A percentile compares a stretch with the other conserved stretches of the same genome.
Evolutionary conservation across 2,113 vertebrate genomes (phyloP).

Genomic region (Suncus etruscus): DNA sequence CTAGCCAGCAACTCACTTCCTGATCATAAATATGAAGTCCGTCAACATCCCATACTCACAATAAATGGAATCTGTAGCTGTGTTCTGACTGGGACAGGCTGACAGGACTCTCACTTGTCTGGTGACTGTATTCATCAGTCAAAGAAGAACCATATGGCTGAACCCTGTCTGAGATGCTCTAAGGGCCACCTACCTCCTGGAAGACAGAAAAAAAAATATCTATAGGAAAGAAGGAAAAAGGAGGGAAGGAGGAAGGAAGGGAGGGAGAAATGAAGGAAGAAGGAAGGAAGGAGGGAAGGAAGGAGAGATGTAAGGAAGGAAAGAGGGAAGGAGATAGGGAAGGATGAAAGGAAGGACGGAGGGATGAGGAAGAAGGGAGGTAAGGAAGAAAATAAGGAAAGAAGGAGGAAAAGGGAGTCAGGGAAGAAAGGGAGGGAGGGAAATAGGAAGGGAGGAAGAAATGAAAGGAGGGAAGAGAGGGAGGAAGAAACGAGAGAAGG

Average conservation of each 20-base stretch:
- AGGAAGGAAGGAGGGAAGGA: not conserved
- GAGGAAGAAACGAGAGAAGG: too few species aligned
- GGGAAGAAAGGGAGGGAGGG: too few species aligned
- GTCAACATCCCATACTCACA: not conserved
- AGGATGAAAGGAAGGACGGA: too few species aligned
- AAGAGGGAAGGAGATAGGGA: not conserved
- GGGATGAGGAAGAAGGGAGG: not conserved
- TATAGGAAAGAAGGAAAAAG: not conserved
- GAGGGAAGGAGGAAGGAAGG: too few species aligned
- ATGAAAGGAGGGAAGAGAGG: too few species aligned
- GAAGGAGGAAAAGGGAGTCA: not conserved
- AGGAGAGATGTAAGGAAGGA: too few species aligned
- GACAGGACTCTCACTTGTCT: constrained; percentile 32
- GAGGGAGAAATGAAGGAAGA: not conserved
- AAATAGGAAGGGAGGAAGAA: too few species aligned
- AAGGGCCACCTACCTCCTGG: not conserved
- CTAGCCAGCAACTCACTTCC: constrained; percentile 30
- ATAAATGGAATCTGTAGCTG: constrained; percentile 17
- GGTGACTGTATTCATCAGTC: not conserved
- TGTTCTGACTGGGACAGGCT: not conserved
- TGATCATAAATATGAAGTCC: constrained; percentile 37
- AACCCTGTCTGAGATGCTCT: not conserved
- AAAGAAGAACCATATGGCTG: not conserved
- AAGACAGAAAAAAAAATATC: not conserved
- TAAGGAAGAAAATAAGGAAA: not conserved